Evolutionary conservation across 2,888 invertebrate species (phyloP).

Genomic region (Ichneumon xanthorius): DNA sequence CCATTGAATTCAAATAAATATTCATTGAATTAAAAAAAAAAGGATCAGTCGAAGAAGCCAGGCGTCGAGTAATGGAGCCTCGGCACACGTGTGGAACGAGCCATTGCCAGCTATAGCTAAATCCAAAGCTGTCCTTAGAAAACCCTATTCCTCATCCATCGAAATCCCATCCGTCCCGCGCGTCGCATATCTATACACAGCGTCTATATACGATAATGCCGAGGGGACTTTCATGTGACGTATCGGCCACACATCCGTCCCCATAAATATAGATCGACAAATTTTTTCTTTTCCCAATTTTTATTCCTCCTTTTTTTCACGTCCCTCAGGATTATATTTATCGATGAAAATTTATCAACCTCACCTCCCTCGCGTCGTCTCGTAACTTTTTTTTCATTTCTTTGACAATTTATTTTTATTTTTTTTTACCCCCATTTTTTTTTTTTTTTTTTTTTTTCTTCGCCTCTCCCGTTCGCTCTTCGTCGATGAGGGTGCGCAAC

Average conservation of each 20-base stretch:
- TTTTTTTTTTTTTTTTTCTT: background rate
- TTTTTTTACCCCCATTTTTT: background rate
- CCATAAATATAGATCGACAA: slow-evolving; percentile 31
- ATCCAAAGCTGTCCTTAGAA: slow-evolving; percentile 52
- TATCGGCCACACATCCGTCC: slow-evolving; percentile 7
- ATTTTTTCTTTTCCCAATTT: slow-evolving; percentile 6
- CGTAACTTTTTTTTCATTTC: no score
- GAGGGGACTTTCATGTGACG: slow-evolving; percentile 36
- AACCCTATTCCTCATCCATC: slow-evolving; percentile 57
- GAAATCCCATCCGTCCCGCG: background rate
- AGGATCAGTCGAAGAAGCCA: background rate
- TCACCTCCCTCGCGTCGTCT: no score
- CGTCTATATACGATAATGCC: slow-evolving; percentile 42
- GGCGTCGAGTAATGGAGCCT: background rate
- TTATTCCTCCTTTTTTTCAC: no score
- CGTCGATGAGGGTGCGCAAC: background rate
- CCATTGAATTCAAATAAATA: no score
- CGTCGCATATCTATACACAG: background rate
- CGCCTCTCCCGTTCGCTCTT: background rate
- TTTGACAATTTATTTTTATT: background rate
- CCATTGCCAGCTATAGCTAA: slow-evolving; percentile 45
- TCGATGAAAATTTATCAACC: slow-evolving; percentile 52
- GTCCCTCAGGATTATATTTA: background rate
- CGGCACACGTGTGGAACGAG: slow-evolving; percentile 37
- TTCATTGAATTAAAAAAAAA: background rate